phyloP scores from a whole-genome alignment of 2,888 invertebrate genomes.

The Melinopterus prodromus region DNA sequence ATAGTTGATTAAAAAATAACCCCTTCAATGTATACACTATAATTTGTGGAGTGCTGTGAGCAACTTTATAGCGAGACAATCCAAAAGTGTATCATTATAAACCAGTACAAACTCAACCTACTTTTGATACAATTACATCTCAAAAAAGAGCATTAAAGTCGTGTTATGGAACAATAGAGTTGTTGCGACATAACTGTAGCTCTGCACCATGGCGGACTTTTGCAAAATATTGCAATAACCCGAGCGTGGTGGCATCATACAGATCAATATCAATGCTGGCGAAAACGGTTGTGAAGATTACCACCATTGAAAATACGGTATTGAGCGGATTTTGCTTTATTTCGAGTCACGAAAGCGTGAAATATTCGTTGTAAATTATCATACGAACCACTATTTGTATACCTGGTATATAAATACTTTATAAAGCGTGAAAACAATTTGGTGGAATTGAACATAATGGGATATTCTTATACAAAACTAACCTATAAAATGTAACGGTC shows the following conservation, averaged over 20 bases:
- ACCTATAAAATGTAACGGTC: too few species aligned
- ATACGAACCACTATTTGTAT: too few species aligned
- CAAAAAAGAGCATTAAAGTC: constrained; percentile 5
- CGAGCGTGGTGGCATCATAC: neutral
- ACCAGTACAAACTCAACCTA: neutral
- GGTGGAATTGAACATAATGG: too few species aligned
- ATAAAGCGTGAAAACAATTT: too few species aligned
- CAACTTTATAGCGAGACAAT: neutral
- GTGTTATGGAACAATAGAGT: constrained; percentile 11
- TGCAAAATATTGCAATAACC: neutral
- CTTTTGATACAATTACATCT: neutral
- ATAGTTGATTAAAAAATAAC: neutral
- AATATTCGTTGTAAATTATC: too few species aligned
- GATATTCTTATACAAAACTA: too few species aligned
- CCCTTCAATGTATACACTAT: neutral
- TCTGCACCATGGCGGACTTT: neutral
- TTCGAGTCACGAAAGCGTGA: neutral
- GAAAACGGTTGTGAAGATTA: neutral
- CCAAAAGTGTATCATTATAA: neutral
- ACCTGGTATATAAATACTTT: too few species aligned
- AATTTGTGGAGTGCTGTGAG: neutral
- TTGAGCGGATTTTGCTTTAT: neutral
- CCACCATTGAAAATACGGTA: neutral
- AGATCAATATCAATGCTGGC: neutral
- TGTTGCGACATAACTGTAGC: neutral